These are phyloP conservation scores for Zaprionus capensis DNA, from an alignment of 1,140 invertebrate species.

Conservation along the genomic window DNA sequence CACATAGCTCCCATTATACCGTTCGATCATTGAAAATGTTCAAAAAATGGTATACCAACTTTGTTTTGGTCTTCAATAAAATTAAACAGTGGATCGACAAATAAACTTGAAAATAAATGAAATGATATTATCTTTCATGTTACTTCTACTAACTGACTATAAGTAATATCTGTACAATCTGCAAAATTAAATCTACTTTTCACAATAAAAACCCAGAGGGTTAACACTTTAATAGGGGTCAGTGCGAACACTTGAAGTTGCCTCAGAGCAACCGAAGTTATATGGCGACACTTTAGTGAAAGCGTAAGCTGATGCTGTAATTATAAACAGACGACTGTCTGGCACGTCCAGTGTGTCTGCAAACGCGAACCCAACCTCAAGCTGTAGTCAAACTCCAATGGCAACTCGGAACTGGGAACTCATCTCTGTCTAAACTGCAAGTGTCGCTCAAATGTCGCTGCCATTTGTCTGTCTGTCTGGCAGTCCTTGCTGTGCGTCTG, in stretches of 20 bases:
- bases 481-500: constrained; percentile 3
- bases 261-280: not conserved
- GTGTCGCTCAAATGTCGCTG: constrained; percentile 75
- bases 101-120: no score
- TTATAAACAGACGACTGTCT: constrained; percentile 71
- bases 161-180: constrained; percentile 9
- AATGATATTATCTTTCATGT: not conserved
- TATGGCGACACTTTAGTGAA: constrained; percentile 60
- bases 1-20: no score
- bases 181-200: constrained; percentile 23
- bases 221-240: constrained; percentile 75
- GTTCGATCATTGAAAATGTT: no score
- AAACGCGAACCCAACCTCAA: not conserved
- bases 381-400: not conserved
- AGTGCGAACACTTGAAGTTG: constrained; percentile 57
- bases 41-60: no score
- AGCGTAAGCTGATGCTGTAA: constrained; percentile 79
- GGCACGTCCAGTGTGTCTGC: constrained; percentile 35
- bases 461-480: constrained; percentile 43
- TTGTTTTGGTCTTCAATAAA: no score
- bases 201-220: constrained; percentile 18
- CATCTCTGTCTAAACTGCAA: constrained; percentile 61
- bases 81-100: no score
- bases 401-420: constrained; percentile 9
- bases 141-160: not conserved